Evolutionary conservation across 2,888 invertebrate genomes (phyloP).

Genomic region (Hydriomena furcata): DNA sequence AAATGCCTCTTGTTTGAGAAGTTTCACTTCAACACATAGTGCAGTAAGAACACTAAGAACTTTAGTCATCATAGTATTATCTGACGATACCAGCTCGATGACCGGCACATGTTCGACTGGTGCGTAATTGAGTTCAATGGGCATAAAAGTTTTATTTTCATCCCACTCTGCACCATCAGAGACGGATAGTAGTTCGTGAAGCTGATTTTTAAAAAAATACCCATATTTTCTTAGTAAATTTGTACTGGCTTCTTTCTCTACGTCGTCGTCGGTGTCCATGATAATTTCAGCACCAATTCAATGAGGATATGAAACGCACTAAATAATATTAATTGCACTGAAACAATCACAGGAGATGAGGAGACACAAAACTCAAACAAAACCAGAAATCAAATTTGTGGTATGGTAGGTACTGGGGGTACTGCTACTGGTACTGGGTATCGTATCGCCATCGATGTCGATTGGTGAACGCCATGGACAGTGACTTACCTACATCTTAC

Average conservation of each 20-base stretch:
- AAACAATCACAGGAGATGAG: no score
- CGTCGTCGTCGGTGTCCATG: constrained; percentile 56
- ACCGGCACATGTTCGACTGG: constrained; percentile 86
- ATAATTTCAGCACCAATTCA: background rate
- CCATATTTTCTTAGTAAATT: constrained; percentile 69
- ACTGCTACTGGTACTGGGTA: no score
- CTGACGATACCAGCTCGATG: constrained; percentile 89
- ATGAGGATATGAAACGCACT: background rate
- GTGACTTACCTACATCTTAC: no score
- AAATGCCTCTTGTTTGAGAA: constrained; percentile 86
- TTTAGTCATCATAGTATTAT: constrained; percentile 91
- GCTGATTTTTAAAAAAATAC: constrained; percentile 73
- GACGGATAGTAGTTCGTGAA: constrained; percentile 57
- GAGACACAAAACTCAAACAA: no score
- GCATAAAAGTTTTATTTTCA: constrained; percentile 64
- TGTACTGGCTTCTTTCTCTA: constrained; percentile 72
- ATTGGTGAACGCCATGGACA: no score
- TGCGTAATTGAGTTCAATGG: constrained; percentile 61
- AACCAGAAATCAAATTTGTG: no score
- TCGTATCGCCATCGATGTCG: no score
- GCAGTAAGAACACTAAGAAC: constrained; percentile 91
- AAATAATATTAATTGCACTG: no score
- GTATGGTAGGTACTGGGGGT: no score
- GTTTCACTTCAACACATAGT: constrained; percentile 89
- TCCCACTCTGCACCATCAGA: constrained; percentile 50